Evolutionary conservation across 2,797 vertebrate genomes (phyloP).

Genomic region (Rhinoraja longicauda): DNA sequence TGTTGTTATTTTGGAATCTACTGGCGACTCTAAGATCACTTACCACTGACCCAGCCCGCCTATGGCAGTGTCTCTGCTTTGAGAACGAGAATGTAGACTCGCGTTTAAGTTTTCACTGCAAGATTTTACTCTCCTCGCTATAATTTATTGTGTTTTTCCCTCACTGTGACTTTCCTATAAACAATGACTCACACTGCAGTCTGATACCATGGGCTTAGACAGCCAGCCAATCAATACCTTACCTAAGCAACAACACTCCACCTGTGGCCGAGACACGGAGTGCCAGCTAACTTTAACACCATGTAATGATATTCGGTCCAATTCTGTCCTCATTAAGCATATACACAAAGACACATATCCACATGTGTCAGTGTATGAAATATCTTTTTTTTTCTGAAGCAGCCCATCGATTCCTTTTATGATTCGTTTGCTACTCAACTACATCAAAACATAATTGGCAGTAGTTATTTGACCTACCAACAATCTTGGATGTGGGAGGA

Average conservation of each 20-base stretch:
- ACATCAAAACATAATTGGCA: too few species aligned
- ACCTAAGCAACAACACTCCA: background rate
- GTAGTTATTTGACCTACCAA: too few species aligned
- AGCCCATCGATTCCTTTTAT: too few species aligned
- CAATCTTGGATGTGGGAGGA: too few species aligned
- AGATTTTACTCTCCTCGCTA: background rate
- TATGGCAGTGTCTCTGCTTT: background rate
- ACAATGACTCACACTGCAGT: background rate
- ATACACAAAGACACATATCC: too few species aligned
- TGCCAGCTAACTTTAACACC: background rate
- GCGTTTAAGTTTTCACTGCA: background rate
- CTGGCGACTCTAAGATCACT: background rate
- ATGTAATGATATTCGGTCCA: background rate
- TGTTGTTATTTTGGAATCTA: background rate
- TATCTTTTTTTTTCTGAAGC: too few species aligned
- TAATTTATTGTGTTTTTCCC: background rate
- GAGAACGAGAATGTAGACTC: background rate
- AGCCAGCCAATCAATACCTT: background rate
- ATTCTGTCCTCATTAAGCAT: background rate
- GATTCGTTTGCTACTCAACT: too few species aligned
- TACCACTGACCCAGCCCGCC: background rate
- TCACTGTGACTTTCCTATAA: background rate
- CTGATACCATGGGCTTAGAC: background rate
- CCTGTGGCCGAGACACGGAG: background rate
- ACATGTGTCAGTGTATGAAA: too few species aligned